Evolutionary conservation across 2,888 invertebrate genomes (phyloP), one percentile per base, ranked within the genome.

Genomic region (Autographa pulchrina): DNA sequence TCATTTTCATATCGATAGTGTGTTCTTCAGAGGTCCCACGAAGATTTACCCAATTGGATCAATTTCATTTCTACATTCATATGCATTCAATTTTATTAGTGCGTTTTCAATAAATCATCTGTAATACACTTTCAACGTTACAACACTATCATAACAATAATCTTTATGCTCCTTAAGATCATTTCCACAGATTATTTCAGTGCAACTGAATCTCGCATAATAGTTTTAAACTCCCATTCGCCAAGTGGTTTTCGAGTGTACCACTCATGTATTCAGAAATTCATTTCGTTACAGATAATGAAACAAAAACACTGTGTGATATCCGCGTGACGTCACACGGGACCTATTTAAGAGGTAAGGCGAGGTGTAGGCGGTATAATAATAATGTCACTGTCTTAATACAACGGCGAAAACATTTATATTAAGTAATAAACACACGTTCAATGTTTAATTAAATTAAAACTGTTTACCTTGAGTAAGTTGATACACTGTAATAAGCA

Each of bases 271-370:
- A 14, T 56, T 5, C 60, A 74, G 58, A 68, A 71, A 74, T 78
- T 78, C 75, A 78, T 78, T 78, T 78, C 78, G 75, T 74, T 62
- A 56, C 61, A 43, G 64, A 67, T 78, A 78, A 78, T 78, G 78
- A 66, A 78, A 78, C 43, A 68, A 78, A 78, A 78, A 78, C 75
- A 78, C 68, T 48, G 68, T 13, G 20, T 68, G 77, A 59, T 78
- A 74, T 78, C 75, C 78, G 75, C 61, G 70, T 78, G 71, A 69
- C 71, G 75, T 71, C 75, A 63, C 41, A 61, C 25, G 43, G 43
- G 56, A 69, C 67, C 62, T 20, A 31, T 59, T 31, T 16, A 62
- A 20, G 43, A 62, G 32, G 25, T 56, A 13, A 56, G 8, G 8
- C 25, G 13, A 56, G 54, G 54, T 56, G 54, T 56, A 56, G 54